Conservation (phyloP, 2,888 invertebrate species). For the Drosophila nigricruria region DNA sequence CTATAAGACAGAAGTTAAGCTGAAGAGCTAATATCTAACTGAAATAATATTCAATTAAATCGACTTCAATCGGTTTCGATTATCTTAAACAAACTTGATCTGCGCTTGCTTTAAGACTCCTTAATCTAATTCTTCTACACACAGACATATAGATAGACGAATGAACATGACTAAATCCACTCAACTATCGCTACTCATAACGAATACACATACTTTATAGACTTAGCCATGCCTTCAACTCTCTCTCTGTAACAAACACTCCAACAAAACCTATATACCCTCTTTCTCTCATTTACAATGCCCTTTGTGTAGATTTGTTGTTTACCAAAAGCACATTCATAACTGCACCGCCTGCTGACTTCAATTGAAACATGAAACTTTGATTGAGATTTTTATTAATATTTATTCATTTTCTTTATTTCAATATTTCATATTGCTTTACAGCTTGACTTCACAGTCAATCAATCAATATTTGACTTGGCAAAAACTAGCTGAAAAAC, state of each 20-base stretch:
- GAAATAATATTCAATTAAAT: no score
- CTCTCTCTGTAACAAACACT: background rate
- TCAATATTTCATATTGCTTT: background rate
- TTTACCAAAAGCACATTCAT: background rate
- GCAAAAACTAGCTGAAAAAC: background rate
- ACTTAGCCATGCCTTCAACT: background rate
- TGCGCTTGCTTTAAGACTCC: background rate
- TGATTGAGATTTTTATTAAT: constrained; percentile 4
- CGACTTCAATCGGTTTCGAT: background rate
- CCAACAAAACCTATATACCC: background rate
- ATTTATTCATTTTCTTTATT: background rate
- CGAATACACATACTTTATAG: background rate
- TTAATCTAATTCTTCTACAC: accelerated
- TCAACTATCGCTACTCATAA: background rate
- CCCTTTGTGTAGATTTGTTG: background rate
- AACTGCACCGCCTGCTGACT: background rate
- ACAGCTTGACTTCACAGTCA: background rate
- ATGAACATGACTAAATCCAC: background rate
- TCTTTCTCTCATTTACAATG: background rate
- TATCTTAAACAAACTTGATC: background rate
- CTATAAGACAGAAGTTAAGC: background rate
- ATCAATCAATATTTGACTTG: constrained; percentile 1
- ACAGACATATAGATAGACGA: no score
- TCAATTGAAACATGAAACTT: background rate
- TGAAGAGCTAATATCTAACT: background rate